Base-by-base conservation (phyloP, 2,888 invertebrate genomes). In the Syrphus vitripennis region DNA sequence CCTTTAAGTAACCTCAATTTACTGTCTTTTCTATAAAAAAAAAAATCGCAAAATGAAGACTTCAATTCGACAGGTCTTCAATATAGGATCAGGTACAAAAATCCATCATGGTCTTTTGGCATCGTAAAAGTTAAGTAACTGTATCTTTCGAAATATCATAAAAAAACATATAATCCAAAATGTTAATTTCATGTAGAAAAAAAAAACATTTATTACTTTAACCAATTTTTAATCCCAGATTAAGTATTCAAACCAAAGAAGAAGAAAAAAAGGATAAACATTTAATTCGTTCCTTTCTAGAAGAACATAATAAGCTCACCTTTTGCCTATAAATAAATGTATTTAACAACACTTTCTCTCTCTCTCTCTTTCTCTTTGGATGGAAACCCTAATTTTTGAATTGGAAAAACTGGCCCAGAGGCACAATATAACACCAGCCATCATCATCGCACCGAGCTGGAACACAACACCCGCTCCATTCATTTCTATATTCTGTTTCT, bases 251-350 rank as follows among this genome's bases (percentile, higher is more conserved):
- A 9, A 48, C 21, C 9, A 14, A 9, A 6, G 29, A 14, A 61
- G 29, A 10, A n/a, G 26, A 14, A 31, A 34, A 59, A 45, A 24
- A 10, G 29, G 26, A 63, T 19, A 59, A 26, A 55, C 63, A 72
- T 71, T 80, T 76, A 80, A 84, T 83, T 72, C 83, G 24, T 72
- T 70, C 75, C 29, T 76, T 80, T 4, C 19, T 53, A 55, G 19
- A 59, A 74, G 67, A 61, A 80, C 71, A 57, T 59, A 71, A 80
- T 76, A 80, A 76, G 67, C 76, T 75, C 72, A 81, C 84, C 79
- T 83, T 80, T 80, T 14, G 34, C 21, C 37, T 50, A 65, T 7
- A 14, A 2, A 67, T 80, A 67, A 79, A 63, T 55, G 45, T 69
- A 75, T 74, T 57, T 75, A 24, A 24, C 21, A 14, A 16, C 7